Evolutionary conservation across 2,888 invertebrate species (phyloP), one percentile per base, ranked within the genome.

Genomic region (Drepana falcataria): DNA sequence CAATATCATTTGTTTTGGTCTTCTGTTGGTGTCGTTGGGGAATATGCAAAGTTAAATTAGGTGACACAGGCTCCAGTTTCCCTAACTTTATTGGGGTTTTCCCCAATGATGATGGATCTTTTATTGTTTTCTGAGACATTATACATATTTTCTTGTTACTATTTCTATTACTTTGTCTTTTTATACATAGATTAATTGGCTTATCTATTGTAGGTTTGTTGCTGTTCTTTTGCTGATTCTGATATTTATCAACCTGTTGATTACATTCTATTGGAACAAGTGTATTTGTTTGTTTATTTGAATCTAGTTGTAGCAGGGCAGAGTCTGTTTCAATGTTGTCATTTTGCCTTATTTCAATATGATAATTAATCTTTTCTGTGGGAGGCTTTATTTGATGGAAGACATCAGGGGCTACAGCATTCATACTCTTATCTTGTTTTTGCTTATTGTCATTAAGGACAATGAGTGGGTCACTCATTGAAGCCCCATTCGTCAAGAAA

Each of bases 401-500:
- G 9, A 44, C 44, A 9, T 44, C 44, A 9, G 44, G 9, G 2
- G 9, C 9, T 9, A 44, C 3, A 9, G 6, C 9, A 9, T 9
- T 6, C 6, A 9, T 9, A 9, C 33, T 49, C 4, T 37, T 56
- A 54, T 2, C 35, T 48, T 37, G 21, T 21, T 52, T 54, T 35
- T 41, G 52, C 49, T 35, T 51, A 5, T 37, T 47, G 49, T 51
- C 41, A 48, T 58, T 60, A 37, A 63, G 21, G 21, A 21, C 21
- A 53, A 53, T 55, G 41, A 64, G 67, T 35, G 65, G 57, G 53
- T 77, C 80, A 41, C 21, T 21, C 60, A 71, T 69, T 49, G 74
- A 55, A 47, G 86, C 85, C 59, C 73, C 70, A 62, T 86, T 89
- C 35, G 80, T 82, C 62, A 90, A 71, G 66, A 87, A 91, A 66